These are phyloP conservation scores for Percina caprodes DNA, from an alignment of 2,113 vertebrate genomes.

Conservation along the genomic window DNA sequence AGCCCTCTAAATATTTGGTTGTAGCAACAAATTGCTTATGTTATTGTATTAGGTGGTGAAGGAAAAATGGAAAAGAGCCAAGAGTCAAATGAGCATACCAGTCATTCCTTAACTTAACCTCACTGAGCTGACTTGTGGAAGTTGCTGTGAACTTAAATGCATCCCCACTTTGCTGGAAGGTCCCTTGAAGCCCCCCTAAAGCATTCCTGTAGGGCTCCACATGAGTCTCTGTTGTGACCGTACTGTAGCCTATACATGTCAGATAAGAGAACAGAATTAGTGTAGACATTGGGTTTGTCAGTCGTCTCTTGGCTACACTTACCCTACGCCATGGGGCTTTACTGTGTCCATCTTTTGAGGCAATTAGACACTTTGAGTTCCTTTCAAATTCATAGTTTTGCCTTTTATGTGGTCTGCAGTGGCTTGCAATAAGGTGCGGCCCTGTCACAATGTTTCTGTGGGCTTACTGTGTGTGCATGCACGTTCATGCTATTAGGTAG, in stretches of 20 bases:
- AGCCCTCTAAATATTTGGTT: not conserved
- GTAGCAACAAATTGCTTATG: not conserved
- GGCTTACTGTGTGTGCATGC: not conserved
- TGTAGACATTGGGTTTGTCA: not conserved
- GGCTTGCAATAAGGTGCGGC: conserved; percentile 46
- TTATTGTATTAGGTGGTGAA: conserved; percentile 19
- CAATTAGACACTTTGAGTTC: not conserved
- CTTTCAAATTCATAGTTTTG: not conserved
- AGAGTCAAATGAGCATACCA: conserved; percentile 55
- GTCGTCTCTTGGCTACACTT: not conserved
- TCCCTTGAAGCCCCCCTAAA: conserved; percentile 19
- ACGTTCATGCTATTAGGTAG: conserved; percentile 40
- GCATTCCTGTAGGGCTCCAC: conserved; percentile 37
- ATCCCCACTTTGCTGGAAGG: conserved; percentile 25
- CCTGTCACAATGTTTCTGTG: conserved; percentile 3
- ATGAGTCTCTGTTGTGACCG: conserved; percentile 33
- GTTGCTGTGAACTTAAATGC: conserved; percentile 14
- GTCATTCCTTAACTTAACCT: conserved; percentile 46
- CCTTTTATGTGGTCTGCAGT: no score
- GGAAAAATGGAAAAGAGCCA: conserved; percentile 25
- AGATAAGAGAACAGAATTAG: conserved; percentile 36
- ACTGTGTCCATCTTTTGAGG: not conserved
- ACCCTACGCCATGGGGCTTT: not conserved
- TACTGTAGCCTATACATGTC: conserved; percentile 2
- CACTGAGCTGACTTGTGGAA: conserved; percentile 32